Base-by-base conservation (phyloP, 2,113 vertebrate species). In the Ancistrus triradiatus region DNA sequence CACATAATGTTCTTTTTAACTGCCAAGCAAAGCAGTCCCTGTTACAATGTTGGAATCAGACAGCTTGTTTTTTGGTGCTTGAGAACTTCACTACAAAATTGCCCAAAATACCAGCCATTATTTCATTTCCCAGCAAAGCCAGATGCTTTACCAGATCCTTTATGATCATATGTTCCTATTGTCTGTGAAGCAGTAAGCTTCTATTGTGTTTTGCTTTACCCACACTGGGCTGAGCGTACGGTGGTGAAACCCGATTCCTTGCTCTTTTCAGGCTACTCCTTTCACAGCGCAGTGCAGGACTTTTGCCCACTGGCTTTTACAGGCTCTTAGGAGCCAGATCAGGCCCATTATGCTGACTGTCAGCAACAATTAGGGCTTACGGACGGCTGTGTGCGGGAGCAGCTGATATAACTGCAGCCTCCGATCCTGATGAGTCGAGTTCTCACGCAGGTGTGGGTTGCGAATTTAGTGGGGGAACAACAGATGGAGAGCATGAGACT, bases 241-340 rank as follows among this genome's bases (percentile, higher is more conserved):
- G 44, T 18, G 24, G 19, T 73, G 66, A 69, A 73, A 73, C 59
- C 35, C 24, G 71, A 69, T 58, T 73, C 55, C 44, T 7, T 37
- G 50, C 31, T 44, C 40, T 55, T 59, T 31, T 59, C 52, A 64
- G 47, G 21, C 10, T 59, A 42, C 18, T 31, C 17, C 24, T 69
- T 59, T 5, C 38, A 60, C 55, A 64, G 57, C 53, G 53, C 65
- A 69, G 55, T 63, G 48, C 55, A 60, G 43, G 51, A 65, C 48
- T 50, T 51, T 27, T 52, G 68, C 33, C 55, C 52, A 52, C 42
- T 25, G 61, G 72, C 50, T 66, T 74, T 74, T 66, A 66, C 17
- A 49, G 22, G 33, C 46, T 50, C 44, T 38, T 49, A 66, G 63
- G 37, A n/a, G 49, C 31, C n/a, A n/a, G 63, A 59, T 44, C 38